Evolutionary conservation across 1,140 invertebrate species (phyloP), one percentile per base, ranked within the genome.

Genomic region (Camponotus floridanus): DNA sequence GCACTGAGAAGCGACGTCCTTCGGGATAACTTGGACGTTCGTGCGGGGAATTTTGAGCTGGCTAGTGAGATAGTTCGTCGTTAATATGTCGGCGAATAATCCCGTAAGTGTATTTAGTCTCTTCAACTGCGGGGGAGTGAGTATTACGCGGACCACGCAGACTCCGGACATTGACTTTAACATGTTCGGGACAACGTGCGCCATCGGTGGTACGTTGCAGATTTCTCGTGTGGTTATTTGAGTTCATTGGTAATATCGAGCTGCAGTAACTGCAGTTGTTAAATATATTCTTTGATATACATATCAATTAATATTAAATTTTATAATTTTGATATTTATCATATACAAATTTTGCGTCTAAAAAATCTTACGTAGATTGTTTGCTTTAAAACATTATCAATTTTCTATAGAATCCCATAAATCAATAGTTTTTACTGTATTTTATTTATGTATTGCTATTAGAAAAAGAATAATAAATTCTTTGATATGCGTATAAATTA

Each of bases 51-150:
- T 81, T 81, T 81, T 81, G 79, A 81, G 42, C 79, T 55, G 79
- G 55, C 79, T 33, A 71, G 67, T 9, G 51, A 67, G 39, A 81
- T 81, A 81, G 79, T 73, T 71, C 18, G 51, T 73, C 79, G 67
- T 81, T 81, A 81, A 81, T 81, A 81, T 81, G 79, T 73, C 67
- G 79, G 21, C 79, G 79, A 73, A 81, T 81, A 81, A 81, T 81
- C 67, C 67, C 51, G 39, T 81, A 81, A 81, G 79, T 81, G 65
- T 81, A 81, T 81, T 73, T 81, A 81, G 79, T 73, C 79, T 81
- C 79, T 73, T 71, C 67, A n/a, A 73, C 36, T 18, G 26, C 42
- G 4, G 3, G 6, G 36, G 64, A 42, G n/a, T 26, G 42, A 9
- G 67, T 45, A 6, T 51, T 36, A 71, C 36, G 65, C 36, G 51